Conservation (phyloP, 1,140 invertebrate genomes). For the Venturia canescens region DNA sequence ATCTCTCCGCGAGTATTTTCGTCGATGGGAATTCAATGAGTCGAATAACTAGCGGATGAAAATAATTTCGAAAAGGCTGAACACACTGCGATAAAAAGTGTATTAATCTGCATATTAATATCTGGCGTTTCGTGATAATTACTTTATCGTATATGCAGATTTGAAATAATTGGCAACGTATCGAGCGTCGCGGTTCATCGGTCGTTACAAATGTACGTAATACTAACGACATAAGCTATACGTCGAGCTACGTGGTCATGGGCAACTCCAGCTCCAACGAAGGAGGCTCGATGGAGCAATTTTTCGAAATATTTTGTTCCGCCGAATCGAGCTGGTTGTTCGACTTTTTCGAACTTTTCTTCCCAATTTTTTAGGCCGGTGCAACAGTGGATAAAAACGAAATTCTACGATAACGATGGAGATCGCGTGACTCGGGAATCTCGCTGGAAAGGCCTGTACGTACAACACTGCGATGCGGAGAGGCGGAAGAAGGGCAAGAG, state of each 20-base stretch:
- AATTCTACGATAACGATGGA: background rate
- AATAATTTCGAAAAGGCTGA: background rate
- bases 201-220: background rate
- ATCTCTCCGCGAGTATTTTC: no score
- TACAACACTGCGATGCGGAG: background rate
- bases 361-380: no score
- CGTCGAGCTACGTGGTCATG: background rate
- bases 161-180: background rate
- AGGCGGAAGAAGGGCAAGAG: background rate
- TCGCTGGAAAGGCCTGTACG: background rate
- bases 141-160: conserved; percentile 1
- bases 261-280: background rate
- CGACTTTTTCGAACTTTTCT: no score
- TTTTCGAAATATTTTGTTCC: background rate
- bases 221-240: background rate
- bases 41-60: background rate
- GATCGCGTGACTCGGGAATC: background rate
- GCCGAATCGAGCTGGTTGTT: no score
- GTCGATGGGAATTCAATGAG: background rate
- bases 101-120: background rate
- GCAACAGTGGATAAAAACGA: no score
- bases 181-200: conserved; percentile 9
- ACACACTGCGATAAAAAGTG: background rate
- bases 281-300: background rate
- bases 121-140: background rate